Base-by-base conservation (phyloP, 2,888 invertebrate species). In the Drosophila barbarae region DNA sequence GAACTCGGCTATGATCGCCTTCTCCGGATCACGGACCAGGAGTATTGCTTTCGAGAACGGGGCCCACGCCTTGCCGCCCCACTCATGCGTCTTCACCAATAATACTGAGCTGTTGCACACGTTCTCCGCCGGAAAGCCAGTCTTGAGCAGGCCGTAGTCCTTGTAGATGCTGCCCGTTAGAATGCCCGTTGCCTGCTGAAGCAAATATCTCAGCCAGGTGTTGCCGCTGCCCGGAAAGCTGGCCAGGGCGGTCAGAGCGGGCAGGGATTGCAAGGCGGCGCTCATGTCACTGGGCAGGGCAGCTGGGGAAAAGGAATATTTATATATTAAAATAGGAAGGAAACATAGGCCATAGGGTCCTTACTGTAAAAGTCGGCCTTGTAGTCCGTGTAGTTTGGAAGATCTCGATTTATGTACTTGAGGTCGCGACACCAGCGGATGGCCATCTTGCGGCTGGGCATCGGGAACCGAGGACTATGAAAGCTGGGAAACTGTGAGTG, bases 141-240 rank as follows among this genome's bases (percentile, higher is more conserved):
- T 94, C 83, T 93, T 92, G 71, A 93, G 88, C 23, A 95, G 90
- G 21, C 95, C 94, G 86, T 93, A 94, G 86, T 95, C 95, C 90
- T 94, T 94, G 89, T 95, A 95, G 36, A 95, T 93, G 53, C 95
- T 95, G 13, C 95, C 95, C 2, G 95, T 95, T 63, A 93, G 90
- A 50, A 94, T 90, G 41, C 95, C 95, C 85, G 95, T 95, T 30
- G 92, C 92, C 89, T 95, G 95, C 87, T 95, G 95, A 46, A 95
- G 87, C 41, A 95, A 89, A 87, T 95, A 95, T 59, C 95, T 89
- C 15, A 95, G 89, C 95, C 95, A 95, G 23, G 95, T 95, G 86
- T 95, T 95, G 0, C 95, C 95, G 85, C 95, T 95, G n/a, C 95
- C 95, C 6, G 95, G 95, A 87, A 94, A 95, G 0, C 94, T 95